phyloP scores from a whole-genome alignment of 2,797 vertebrate genomes.

The Lepus oiostolus region DNA sequence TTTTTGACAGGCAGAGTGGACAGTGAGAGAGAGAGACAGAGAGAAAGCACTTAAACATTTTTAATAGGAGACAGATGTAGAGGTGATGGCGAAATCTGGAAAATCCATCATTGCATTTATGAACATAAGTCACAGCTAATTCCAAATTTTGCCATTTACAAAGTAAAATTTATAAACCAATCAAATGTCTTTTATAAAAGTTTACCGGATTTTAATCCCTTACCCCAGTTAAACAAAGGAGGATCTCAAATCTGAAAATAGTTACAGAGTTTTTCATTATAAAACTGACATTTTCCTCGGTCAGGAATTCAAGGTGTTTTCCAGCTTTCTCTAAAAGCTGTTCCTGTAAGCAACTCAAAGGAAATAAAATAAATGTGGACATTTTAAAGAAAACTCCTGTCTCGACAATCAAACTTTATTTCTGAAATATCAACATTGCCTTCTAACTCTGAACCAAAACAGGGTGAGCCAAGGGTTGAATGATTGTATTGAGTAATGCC shows the following conservation, averaged over 20 bases:
- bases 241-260: constrained; percentile 14
- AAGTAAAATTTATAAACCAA: constrained; percentile 44
- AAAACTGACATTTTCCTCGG: constrained; percentile 8
- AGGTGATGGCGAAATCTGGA: not conserved
- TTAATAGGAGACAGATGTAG: not conserved
- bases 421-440: not conserved
- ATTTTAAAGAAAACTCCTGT: constrained; percentile 42
- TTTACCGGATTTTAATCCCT: constrained; percentile 40
- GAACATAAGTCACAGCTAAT: not conserved
- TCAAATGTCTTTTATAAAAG: not conserved
- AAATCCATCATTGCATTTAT: not conserved
- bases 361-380: not conserved
- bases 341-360: constrained; percentile 15
- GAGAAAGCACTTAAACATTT: not conserved
- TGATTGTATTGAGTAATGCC: not conserved
- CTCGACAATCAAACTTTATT: not conserved
- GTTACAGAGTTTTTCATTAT: not conserved
- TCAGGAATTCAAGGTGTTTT: constrained; percentile 27
- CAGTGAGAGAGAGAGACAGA: too few species aligned
- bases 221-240: not conserved
- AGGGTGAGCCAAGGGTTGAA: not conserved
- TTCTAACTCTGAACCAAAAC: not conserved
- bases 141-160: not conserved
- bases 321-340: constrained; percentile 1
- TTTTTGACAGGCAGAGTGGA: too few species aligned